Percentiles rank a stretch among this genome's conserved stretches.
Conservation (phyloP, 2,797 vertebrate genomes). For the Neosalanx taihuensis region DNA sequence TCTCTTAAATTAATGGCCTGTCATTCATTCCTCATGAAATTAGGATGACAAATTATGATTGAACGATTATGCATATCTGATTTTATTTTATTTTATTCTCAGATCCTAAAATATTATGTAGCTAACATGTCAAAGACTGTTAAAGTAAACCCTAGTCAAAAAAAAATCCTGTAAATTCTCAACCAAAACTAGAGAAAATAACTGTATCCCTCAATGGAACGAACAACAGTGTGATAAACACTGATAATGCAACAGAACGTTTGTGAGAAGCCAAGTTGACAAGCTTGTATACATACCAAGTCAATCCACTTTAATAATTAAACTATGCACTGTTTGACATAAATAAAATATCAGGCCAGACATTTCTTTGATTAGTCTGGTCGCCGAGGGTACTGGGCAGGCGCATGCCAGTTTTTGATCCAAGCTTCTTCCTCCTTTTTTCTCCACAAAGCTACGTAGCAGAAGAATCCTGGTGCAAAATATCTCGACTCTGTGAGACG, state of each 20-base stretch:
- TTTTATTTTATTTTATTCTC: too few relatives aligned
- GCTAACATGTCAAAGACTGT: too few relatives aligned
- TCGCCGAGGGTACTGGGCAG: constrained; percentile 63
- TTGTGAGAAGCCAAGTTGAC: constrained; percentile 52
- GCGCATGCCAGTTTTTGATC: constrained; percentile 71
- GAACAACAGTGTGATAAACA: constrained; percentile 39
- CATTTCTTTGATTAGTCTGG: constrained; percentile 72
- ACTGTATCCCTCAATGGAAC: constrained; percentile 39
- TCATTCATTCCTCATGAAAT: too few relatives aligned
- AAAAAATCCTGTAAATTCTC: neutral
- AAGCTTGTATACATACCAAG: constrained; percentile 72
- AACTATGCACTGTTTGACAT: constrained; percentile 67
- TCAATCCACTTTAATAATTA: constrained; percentile 77
- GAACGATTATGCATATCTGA: too few relatives aligned
- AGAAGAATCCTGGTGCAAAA: constrained; percentile 49
- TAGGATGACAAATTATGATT: too few relatives aligned
- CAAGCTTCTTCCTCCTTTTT: constrained; percentile 54
- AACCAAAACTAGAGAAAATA: constrained; percentile 38
- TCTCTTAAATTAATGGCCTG: too few relatives aligned
- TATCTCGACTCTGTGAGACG: constrained; percentile 64
- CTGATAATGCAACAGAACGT: constrained; percentile 53
- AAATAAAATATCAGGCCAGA: constrained; percentile 71
- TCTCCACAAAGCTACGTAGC: constrained; percentile 34
- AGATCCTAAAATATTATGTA: too few relatives aligned
- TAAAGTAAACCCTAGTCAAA: too few relatives aligned